Conservation (phyloP, 1,140 invertebrate genomes). For the Brachionus koreanus region DNA sequence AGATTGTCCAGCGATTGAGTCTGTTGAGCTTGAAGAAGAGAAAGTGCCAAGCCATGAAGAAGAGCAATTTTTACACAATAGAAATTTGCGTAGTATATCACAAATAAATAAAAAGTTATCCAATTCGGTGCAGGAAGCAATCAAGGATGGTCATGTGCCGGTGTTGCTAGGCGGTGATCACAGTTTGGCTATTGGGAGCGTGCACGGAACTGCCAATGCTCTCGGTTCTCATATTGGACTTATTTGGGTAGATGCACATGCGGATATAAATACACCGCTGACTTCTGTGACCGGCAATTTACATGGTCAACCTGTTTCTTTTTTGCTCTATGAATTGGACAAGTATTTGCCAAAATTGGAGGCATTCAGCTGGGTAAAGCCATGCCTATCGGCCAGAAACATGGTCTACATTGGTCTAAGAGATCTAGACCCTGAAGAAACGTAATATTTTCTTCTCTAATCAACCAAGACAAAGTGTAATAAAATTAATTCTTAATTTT, state of each 20-base stretch:
- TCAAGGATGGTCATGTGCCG: neutral
- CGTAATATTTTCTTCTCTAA: slow-evolving; percentile 49
- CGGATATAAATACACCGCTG: slow-evolving; percentile 82
- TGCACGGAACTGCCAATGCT: slow-evolving; percentile 17
- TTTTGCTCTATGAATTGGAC: slow-evolving; percentile 72
- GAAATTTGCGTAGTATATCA: neutral
- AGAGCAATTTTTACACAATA: neutral
- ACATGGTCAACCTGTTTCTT: slow-evolving; percentile 84
- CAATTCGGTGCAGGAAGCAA: neutral
- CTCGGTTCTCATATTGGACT: slow-evolving; percentile 64
- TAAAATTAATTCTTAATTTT: neutral
- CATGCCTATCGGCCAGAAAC: slow-evolving; percentile 70
- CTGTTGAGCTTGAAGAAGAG: slow-evolving; percentile 14
- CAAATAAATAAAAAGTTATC: slow-evolving; percentile 25
- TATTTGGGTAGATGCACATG: slow-evolving; percentile 91
- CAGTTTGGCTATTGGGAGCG: slow-evolving; percentile 67
- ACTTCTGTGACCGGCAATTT: slow-evolving; percentile 77
- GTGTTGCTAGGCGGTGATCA: slow-evolving; percentile 72
- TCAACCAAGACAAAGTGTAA: neutral
- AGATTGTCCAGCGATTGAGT: neutral
- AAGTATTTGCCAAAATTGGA: slow-evolving; percentile 69
- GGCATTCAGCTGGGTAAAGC: slow-evolving; percentile 73
- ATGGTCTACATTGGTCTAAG: slow-evolving; percentile 81
- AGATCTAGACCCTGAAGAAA: slow-evolving; percentile 79
- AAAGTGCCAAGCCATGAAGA: neutral